Evolutionary conservation across 2,113 vertebrate genomes (phyloP), one percentile per base, ranked within the genome.

Genomic region (Dryoscopus gambensis): DNA sequence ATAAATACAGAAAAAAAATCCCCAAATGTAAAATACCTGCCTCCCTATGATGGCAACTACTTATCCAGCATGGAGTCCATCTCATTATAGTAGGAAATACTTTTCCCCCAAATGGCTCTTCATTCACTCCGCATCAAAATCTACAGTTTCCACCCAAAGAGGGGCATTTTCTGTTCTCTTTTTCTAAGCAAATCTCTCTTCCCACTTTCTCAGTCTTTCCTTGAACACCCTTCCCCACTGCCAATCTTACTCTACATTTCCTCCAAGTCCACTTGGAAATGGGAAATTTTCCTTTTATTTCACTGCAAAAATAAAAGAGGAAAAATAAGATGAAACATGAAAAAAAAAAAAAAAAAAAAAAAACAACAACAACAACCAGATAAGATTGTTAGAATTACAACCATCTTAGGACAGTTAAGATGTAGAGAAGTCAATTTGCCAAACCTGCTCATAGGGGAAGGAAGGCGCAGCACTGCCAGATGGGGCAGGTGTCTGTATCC

Each of bases 401-500:
- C 7, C 11, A 25, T n/a, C 47, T 53, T 65, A 52, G 67, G 31
- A 60, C 23, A 71, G 44, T 3, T 14, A 49, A 40, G 62, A 64
- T n/a, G 18, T 10, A 71, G 25, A 20, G 10, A 81, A 56, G 19
- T 55, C 22, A 55, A 33, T 16, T 10, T 8, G 42, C 27, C 39
- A 90, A 40, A 44, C 8, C 42, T 31, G 24, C 3, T 22, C 6
- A 24, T 8, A 60, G 39, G 3, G 39, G 16, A 77, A 78, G 39
- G 10, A 59, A 49, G 65, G 42, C 1, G 1, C 46, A 42, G 9
- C 15, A 22, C 46, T 69, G 3, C 19, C 0, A 0, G 21, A 31
- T 1, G 2, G 44, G 28, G 40, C 27, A 59, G 28, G 39, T 50
- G 30, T 81, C 42, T 1, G 0, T 28, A 65, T 15, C 22, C 2